Base-by-base conservation (phyloP, 1,140 invertebrate species). In the Heliconius nattereri region DNA sequence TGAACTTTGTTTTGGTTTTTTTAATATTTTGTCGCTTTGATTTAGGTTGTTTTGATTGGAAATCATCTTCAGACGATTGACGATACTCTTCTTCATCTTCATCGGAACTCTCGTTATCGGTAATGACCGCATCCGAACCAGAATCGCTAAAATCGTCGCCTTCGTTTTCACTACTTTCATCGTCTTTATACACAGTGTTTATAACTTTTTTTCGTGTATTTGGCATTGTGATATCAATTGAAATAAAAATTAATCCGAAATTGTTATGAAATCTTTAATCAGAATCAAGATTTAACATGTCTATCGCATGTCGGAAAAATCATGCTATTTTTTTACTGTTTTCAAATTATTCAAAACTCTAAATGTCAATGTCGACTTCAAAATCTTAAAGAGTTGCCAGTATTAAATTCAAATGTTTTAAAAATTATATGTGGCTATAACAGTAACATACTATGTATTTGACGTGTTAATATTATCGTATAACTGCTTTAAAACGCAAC, bases 81-180 rank as follows among this genome's bases (percentile, higher is more conserved):
- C 71, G 79, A 20, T 11, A 82, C 57, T 84, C 79, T 40, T 83
- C 81, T 60, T 84, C 81, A n/a, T 91, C 32, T 35, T 35, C 92
- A 32, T 92, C 89, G 13, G 91, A 92, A 78, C 86, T 89, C 0
- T 88, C 86, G 54, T 83, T 83, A 81, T 90, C 88, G 71, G 92
- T 88, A 84, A 95, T 92, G 66, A 92, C 85, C 7, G 94, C 94
- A 54, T 95, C 94, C 7, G 94, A 95, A 29, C 93, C 94, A 9
- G 94, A 95, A 86, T 95, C 94, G 83, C 91, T 92, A 75, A 94
- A 95, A 87, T 94, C 93, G 37, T 85, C 86, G 29, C 78, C 84
- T 75, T 90, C 88, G 54, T 81, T 82, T 57, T 91, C 94, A 76
- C 88, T 93, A 35, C 90, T 89, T 71, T 91, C 85, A 73, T 94